phyloP scores from a whole-genome alignment of 2,888 invertebrate genomes.

The Heliconius charithonia region DNA sequence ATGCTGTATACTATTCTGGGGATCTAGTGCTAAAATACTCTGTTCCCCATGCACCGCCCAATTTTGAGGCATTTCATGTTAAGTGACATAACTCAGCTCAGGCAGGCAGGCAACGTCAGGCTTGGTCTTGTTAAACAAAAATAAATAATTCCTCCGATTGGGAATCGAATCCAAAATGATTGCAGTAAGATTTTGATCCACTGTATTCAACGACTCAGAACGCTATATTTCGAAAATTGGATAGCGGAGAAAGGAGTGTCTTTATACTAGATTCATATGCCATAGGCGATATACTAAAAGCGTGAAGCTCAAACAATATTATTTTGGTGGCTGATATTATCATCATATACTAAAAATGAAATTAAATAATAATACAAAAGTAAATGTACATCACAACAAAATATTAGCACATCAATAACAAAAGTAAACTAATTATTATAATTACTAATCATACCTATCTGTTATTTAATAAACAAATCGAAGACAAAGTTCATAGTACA shows the following conservation, averaged over 20 bases:
- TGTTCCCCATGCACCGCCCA: not conserved
- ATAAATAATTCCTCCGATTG: not conserved
- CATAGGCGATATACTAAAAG: too few relatives aligned
- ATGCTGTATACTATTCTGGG: not conserved
- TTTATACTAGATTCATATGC: not conserved
- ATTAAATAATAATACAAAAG: not conserved
- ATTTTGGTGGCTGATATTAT: not conserved
- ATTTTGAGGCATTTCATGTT: not conserved
- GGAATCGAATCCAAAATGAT: not conserved
- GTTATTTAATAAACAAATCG: slow-evolving; percentile 39
- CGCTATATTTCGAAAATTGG: not conserved
- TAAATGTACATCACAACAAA: not conserved
- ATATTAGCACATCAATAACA: not conserved
- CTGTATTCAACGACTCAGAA: not conserved
- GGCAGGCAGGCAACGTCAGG: too few relatives aligned
- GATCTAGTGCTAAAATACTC: not conserved
- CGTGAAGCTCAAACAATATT: too few relatives aligned
- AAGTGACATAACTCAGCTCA: not conserved
- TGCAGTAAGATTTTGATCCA: not conserved
- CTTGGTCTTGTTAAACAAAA: not conserved
- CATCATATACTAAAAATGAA: not conserved
- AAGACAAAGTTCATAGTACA: slow-evolving; percentile 46
- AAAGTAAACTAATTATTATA: slow-evolving; percentile 21
- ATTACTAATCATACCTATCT: slow-evolving; percentile 13
- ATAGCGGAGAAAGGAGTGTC: not conserved